Evolutionary conservation across 2,888 invertebrate species (phyloP).

Genomic region (Thymelicus sylvestris): DNA sequence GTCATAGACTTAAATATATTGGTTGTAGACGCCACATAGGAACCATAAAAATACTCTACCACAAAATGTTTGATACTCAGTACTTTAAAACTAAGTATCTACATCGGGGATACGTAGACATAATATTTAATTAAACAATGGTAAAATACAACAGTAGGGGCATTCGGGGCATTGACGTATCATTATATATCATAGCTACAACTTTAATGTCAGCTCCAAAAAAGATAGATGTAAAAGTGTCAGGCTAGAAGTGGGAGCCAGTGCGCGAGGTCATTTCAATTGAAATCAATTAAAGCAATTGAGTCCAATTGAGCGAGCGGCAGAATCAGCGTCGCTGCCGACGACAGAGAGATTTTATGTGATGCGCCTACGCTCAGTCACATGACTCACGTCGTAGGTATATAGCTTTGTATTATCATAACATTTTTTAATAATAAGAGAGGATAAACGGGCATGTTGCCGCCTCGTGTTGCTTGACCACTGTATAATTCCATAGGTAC

Average conservation of each 20-base stretch:
- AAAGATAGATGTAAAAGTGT: constrained; percentile 84
- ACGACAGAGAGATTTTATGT: constrained; percentile 82
- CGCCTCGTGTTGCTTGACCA: no score
- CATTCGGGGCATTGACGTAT: constrained; percentile 67
- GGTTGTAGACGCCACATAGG: no score
- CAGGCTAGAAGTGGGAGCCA: constrained; percentile 79
- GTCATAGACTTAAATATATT: no score
- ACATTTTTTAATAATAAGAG: no score
- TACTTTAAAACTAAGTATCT: no score
- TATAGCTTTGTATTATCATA: constrained; percentile 41
- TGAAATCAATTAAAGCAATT: constrained; percentile 83
- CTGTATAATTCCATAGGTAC: no score
- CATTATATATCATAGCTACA: constrained; percentile 57
- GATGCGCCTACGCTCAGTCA: constrained; percentile 76
- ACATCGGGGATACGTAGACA: background rate
- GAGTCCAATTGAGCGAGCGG: constrained; percentile 81
- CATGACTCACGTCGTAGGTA: constrained; percentile 65
- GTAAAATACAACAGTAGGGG: constrained; percentile 45
- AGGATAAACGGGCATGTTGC: no score
- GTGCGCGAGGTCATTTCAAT: constrained; percentile 84
- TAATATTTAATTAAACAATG: constrained; percentile 1
- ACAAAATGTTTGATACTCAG: no score
- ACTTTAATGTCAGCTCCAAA: constrained; percentile 80
- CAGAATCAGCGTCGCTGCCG: constrained; percentile 80
- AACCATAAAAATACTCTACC: no score